These are phyloP conservation scores for Drosophila cognata DNA, from an alignment of 2,888 invertebrate species.

Conservation along the genomic window DNA sequence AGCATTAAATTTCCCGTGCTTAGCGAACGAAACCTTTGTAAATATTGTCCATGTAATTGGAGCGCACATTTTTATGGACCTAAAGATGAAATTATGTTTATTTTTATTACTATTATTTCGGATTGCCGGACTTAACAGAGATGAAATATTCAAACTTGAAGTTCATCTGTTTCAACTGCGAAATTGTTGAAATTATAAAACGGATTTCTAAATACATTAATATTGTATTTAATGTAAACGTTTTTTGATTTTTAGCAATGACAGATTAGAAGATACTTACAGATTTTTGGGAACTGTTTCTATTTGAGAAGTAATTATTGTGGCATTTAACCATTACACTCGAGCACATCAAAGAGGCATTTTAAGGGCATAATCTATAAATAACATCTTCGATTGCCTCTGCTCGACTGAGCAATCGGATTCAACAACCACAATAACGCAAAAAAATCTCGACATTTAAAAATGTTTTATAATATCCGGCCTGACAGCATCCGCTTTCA, in stretches of 20 bases:
- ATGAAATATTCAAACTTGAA: constrained; percentile 15
- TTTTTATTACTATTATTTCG: constrained; percentile 22
- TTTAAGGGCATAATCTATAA: background rate
- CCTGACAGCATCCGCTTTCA: constrained; percentile 51
- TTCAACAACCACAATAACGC: constrained; percentile 35
- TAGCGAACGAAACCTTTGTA: constrained; percentile 52
- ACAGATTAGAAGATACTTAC: too few species aligned
- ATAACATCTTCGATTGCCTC: constrained; percentile 13
- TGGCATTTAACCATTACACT: background rate
- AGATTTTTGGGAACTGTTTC: background rate
- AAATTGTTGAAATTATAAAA: constrained; percentile 8
- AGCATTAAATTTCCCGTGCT: constrained; percentile 68
- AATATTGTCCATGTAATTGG: constrained; percentile 73
- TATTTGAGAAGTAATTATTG: background rate
- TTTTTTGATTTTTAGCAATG: background rate
- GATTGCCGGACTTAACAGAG: constrained; percentile 27
- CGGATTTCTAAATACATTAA: background rate
- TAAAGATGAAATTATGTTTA: constrained; percentile 30
- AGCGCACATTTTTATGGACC: constrained; percentile 48
- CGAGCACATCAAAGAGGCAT: background rate
- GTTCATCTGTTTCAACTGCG: background rate
- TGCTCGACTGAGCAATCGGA: constrained; percentile 33
- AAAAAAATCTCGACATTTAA: constrained; percentile 60
- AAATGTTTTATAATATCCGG: constrained; percentile 73
- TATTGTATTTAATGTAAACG: too few species aligned